phyloP scores from a whole-genome alignment of 1,140 invertebrate genomes.

The Drosophila teissieri region DNA sequence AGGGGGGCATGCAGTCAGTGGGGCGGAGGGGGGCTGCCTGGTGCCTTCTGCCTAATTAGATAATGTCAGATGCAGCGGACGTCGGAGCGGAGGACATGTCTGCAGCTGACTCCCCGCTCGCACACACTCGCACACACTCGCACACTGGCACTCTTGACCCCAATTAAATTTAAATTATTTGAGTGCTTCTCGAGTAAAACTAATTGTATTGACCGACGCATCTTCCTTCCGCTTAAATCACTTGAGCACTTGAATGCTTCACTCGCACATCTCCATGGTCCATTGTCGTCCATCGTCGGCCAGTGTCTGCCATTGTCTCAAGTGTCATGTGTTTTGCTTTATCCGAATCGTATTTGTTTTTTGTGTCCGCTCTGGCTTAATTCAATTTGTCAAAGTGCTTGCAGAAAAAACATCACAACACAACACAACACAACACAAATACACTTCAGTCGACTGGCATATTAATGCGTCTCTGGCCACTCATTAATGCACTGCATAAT shows the following conservation, averaged over 20 bases:
- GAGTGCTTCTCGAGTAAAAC: conserved; percentile 73
- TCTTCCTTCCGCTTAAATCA: conserved; percentile 36
- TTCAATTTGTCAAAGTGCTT: conserved; percentile 73
- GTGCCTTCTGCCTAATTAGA: conserved; percentile 70
- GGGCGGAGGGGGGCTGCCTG: neutral
- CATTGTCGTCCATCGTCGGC: conserved; percentile 22
- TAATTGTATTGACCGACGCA: conserved; percentile 68
- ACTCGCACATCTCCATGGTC: conserved; percentile 10
- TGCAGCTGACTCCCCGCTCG: neutral
- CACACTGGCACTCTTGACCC: conserved; percentile 58
- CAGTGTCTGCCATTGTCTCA: conserved; percentile 40
- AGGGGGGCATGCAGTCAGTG: conserved; percentile 21
- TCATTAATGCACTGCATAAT: conserved; percentile 79
- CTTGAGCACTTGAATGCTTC: conserved; percentile 4
- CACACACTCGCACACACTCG: conserved; percentile 17
- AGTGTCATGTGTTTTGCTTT: conserved; percentile 27
- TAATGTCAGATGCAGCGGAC: conserved; percentile 71
- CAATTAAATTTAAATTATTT: conserved; percentile 82
- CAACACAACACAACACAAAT: neutral
- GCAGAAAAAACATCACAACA: conserved; percentile 37
- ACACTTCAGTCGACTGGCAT: conserved; percentile 35
- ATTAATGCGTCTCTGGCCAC: conserved; percentile 76
- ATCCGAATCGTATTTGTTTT: conserved; percentile 14
- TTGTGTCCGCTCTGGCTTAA: conserved; percentile 55
- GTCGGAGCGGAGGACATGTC: conserved; percentile 16